A percentile compares a stretch with the other conserved stretches of the same genome.
Evolutionary conservation across 2,797 vertebrate genomes (phyloP).

Genomic region (Esox masquinongy): DNA sequence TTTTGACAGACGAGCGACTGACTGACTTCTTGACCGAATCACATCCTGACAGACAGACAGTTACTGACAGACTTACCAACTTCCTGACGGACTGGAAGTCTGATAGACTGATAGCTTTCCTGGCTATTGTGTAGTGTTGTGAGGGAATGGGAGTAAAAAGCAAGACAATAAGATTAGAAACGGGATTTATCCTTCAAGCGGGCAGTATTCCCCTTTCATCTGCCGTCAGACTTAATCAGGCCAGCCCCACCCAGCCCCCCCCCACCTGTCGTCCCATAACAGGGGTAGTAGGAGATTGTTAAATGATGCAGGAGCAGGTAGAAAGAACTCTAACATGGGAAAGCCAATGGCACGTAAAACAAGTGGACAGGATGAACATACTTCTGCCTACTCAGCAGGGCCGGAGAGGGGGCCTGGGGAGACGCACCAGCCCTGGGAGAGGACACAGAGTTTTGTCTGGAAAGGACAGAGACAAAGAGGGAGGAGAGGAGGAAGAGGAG

Average conservation of each 20-base stretch:
- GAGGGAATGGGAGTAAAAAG: background rate
- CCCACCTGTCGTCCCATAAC: conserved; percentile 53
- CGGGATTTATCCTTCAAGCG: background rate
- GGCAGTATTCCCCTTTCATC: conserved; percentile 16
- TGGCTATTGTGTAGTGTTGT: background rate
- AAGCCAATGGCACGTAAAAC: conserved; percentile 72
- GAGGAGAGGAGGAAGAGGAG: conserved; percentile 35
- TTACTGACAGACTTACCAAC: too few species aligned
- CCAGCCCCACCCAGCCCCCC: background rate
- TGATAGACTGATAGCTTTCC: background rate
- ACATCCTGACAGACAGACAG: too few species aligned
- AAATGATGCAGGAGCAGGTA: conserved; percentile 74
- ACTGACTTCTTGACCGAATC: too few species aligned
- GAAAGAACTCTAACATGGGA: conserved; percentile 67
- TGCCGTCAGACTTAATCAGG: background rate
- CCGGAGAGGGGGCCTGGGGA: conserved; percentile 44
- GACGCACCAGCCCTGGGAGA: conserved; percentile 21
- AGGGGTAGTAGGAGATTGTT: conserved; percentile 55
- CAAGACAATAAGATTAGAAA: background rate
- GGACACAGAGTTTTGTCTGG: conserved; percentile 12
- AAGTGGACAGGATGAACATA: conserved; percentile 60
- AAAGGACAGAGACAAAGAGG: conserved; percentile 18
- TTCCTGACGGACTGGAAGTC: background rate
- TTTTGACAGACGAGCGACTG: too few species aligned
- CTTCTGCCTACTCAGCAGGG: conserved; percentile 48